These are phyloP conservation scores for Odobenus rosmarus DNA, from an alignment of 2,113 vertebrate species.

Conservation along the genomic window DNA sequence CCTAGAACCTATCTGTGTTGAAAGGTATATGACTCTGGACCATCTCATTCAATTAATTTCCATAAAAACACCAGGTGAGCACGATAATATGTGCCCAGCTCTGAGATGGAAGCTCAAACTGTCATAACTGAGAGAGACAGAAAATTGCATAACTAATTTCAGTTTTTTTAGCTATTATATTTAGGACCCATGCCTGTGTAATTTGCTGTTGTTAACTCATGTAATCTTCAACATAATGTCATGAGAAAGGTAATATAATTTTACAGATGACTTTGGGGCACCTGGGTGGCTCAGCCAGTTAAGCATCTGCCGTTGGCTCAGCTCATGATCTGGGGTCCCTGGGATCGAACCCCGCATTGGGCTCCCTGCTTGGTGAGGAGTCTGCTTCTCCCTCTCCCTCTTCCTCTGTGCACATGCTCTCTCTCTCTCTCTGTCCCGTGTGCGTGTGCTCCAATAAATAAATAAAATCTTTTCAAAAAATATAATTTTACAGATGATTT, in stretches of 20 bases:
- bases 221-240: not conserved
- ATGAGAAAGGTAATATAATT: not conserved
- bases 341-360: not conserved
- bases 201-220: not conserved
- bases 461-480: not conserved
- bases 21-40: not conserved
- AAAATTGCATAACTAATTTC: not conserved
- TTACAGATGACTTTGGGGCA: not conserved
- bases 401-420: not conserved
- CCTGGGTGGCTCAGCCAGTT: not conserved
- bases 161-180: slow-evolving; percentile 7
- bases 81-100: not conserved
- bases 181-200: not conserved
- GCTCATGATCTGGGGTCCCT: not conserved
- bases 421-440: not conserved
- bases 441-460: not conserved
- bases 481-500: not conserved
- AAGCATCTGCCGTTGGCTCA: not conserved
- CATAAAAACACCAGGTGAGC: not conserved
- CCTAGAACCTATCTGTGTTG: not conserved
- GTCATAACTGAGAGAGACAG: not conserved
- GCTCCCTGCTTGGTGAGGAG: not conserved
- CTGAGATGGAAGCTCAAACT: not conserved
- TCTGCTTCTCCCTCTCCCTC: not conserved
- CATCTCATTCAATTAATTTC: not conserved